Percentiles rank a stretch among this genome's conserved stretches.
phyloP scores from a whole-genome alignment of 2,113 vertebrate genomes.

The Pontoporia blainvillei region DNA sequence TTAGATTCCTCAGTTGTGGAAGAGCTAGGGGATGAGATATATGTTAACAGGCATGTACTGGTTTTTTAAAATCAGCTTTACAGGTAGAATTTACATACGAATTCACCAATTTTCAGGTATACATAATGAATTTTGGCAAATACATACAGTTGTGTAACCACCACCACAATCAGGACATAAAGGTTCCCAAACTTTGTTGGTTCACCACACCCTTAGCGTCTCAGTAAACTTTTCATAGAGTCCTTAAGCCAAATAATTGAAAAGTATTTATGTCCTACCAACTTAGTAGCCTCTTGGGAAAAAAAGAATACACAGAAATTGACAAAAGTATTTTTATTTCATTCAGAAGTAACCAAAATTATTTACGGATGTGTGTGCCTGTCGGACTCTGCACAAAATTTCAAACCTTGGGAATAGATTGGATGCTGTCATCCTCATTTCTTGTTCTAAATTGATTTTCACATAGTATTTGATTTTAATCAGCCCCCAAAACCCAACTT shows the following conservation, averaged over 20 bases:
- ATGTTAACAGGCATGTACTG: not conserved
- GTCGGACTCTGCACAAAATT: not conserved
- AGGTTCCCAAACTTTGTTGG: not conserved
- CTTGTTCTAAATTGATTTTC: not conserved
- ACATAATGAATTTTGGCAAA: not conserved
- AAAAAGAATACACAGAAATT: not conserved
- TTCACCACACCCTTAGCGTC: not conserved
- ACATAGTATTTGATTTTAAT: not conserved
- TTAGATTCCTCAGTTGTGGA: not conserved
- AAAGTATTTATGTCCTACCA: not conserved
- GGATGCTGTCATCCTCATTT: not conserved
- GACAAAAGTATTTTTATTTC: not conserved
- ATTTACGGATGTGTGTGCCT: not conserved
- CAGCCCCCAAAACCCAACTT: not conserved
- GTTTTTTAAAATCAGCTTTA: not conserved
- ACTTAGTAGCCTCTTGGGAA: not conserved
- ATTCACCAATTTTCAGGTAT: not conserved
- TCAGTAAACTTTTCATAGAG: not conserved
- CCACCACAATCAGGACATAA: not conserved
- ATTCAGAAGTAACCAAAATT: not conserved
- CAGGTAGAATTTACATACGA: not conserved
- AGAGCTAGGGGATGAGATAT: not conserved
- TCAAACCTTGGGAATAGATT: not conserved
- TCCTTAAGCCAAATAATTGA: not conserved
- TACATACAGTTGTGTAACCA: not conserved